Evolutionary conservation across 2,888 invertebrate species (phyloP), one percentile per base, ranked within the genome.

Genomic region (Ptychoptera albimana): DNA sequence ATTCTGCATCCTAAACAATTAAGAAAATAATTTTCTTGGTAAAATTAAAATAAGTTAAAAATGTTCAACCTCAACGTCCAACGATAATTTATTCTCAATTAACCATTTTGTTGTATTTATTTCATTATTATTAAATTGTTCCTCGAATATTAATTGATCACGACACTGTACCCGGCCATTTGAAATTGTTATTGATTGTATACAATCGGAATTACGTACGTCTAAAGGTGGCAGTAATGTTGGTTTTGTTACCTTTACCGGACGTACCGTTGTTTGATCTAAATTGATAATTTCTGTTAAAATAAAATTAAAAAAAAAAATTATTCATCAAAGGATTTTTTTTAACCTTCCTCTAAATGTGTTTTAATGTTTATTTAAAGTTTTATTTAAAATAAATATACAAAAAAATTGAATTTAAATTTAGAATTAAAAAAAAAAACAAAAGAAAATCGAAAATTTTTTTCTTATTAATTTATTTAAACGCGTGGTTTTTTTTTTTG

Each of bases 111-210:
- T 59, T 12, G 60, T 60, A 38, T 68, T 58, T 0, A 76, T 51
- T 23, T 23, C 23, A 23, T 23, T 51, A 1, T 45, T 44, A 32
- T 71, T 62, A 53, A 82, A 82, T 45, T 68, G 61, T 42, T 82
- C 80, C 40, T 76, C 70, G 49, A 82, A 76, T 45, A 82, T 60
- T 1, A 71, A 57, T 47, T 70, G 61, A 0, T 71, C 71, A 10
- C 63, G 60, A 54, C 74, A 74, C 32, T 11, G 9, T 32, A n/a
- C 32, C n/a, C n/a, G 9, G 3, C 32, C 32, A 11, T 32, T 32
- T 7, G 32, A 32, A 7, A 8, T n/a, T 1, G 68, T 68, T 32
- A 38, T 46, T 1, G 51, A 50, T 38, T 14, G 30, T 9, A 39
- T n/a, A 32, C 50, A 50, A 11, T 9, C n/a, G 2, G 32, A 11